Percentiles rank a stretch among this genome's conserved stretches.
Conservation (phyloP, 2,888 invertebrate genomes). For the Lepidocyrtoides sp. region DNA sequence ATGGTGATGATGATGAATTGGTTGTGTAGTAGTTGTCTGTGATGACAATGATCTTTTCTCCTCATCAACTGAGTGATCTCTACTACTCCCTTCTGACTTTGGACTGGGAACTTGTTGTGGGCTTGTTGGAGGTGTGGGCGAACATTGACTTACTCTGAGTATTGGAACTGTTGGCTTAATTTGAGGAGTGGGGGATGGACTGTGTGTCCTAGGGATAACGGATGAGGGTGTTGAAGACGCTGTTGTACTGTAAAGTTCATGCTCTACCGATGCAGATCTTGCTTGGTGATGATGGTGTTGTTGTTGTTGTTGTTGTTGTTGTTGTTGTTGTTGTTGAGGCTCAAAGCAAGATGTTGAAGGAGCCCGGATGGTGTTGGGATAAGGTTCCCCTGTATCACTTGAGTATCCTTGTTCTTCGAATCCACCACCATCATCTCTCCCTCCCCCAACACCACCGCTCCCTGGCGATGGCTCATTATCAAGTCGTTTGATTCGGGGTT, state of each 20-base stretch:
- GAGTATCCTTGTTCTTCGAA: conserved; percentile 80
- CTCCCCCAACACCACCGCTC: conserved; percentile 75
- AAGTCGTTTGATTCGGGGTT: conserved; percentile 89
- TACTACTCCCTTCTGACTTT: conserved; percentile 66
- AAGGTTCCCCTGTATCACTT: conserved; percentile 76
- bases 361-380: conserved; percentile 55
- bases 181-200: conserved; percentile 60
- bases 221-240: conserved; percentile 53
- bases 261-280: conserved; percentile 78
- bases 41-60: conserved; percentile 6
- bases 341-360: conserved; percentile 75
- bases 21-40: neutral
- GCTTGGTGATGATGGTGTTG: conserved; percentile 78
- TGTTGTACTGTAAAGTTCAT: conserved; percentile 73
- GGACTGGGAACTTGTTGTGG: conserved; percentile 77
- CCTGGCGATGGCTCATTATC: conserved; percentile 82
- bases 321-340: conserved; percentile 71
- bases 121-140: conserved; percentile 85
- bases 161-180: conserved; percentile 82
- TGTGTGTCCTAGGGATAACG: conserved; percentile 54
- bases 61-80: conserved; percentile 14
- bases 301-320: conserved; percentile 70
- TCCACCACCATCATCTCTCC: conserved; percentile 78
- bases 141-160: conserved; percentile 84
- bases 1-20: conserved; percentile 52